Evolutionary conservation across 2,797 vertebrate species (phyloP).

Genomic region (Sebastes vulpes): DNA sequence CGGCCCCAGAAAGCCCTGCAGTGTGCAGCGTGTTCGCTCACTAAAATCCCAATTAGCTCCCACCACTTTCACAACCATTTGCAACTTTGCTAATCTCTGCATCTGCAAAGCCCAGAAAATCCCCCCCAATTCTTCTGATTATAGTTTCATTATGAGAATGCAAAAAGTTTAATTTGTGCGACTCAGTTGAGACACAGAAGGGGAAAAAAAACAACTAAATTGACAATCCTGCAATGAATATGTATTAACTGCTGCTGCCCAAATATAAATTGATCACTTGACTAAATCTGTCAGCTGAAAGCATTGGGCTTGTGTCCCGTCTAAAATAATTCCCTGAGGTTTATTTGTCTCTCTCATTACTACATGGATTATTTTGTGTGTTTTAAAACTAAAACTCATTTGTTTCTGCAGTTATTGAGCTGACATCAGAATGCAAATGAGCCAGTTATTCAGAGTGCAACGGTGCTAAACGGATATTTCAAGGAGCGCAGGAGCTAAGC

Average conservation of each 20-base stretch:
- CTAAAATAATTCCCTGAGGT: constrained; percentile 8
- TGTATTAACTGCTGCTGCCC: constrained; percentile 50
- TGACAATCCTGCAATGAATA: constrained; percentile 47
- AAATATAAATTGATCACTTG: constrained; percentile 35
- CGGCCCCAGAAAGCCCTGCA: constrained; percentile 43
- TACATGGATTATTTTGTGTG: background rate
- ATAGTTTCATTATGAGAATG: constrained; percentile 45
- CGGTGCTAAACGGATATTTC: constrained; percentile 28
- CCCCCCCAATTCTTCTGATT: constrained; percentile 36
- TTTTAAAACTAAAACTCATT: constrained; percentile 21
- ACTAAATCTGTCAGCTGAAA: constrained; percentile 24
- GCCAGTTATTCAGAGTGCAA: background rate
- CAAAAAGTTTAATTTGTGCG: constrained; percentile 55
- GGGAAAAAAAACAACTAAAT: constrained; percentile 23
- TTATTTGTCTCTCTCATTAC: constrained; percentile 18
- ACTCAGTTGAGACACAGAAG: background rate
- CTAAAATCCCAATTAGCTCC: constrained; percentile 69
- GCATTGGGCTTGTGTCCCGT: constrained; percentile 28
- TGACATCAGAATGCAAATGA: constrained; percentile 27
- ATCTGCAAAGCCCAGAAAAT: constrained; percentile 44
- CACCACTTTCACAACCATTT: constrained; percentile 39
- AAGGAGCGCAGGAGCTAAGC: constrained; percentile 20
- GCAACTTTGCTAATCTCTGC: constrained; percentile 59
- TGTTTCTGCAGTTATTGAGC: constrained; percentile 13
- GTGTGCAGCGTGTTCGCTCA: constrained; percentile 17